Conservation (phyloP, 2,113 vertebrate species). For the Aphyosemion australe region DNA sequence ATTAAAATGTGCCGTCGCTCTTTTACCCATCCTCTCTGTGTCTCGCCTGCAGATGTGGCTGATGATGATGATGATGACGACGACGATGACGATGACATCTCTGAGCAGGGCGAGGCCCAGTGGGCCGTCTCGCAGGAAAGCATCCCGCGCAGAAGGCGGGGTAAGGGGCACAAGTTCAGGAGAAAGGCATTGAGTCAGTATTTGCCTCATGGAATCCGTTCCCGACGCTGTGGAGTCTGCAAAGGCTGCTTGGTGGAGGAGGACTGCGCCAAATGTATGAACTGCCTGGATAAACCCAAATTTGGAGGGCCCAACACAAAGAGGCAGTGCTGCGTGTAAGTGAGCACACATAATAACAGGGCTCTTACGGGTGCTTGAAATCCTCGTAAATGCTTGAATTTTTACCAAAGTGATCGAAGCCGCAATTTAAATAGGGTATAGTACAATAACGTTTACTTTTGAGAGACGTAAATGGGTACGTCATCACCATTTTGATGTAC, state of each 20-base stretch:
- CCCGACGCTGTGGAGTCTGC: constrained; percentile 84
- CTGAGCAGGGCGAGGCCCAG: constrained; percentile 60
- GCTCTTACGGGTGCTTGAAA: too few species aligned
- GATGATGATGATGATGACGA: constrained; percentile 56
- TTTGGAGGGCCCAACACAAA: constrained; percentile 92
- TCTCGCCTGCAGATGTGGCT: constrained; percentile 69
- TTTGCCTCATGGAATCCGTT: constrained; percentile 51
- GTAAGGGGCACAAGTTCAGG: constrained; percentile 46
- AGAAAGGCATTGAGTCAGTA: constrained; percentile 40
- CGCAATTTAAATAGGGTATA: too few species aligned
- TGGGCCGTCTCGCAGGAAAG: constrained; percentile 63
- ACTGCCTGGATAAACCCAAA: constrained; percentile 92
- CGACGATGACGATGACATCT: constrained; percentile 33
- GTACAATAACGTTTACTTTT: too few species aligned
- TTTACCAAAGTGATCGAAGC: too few species aligned
- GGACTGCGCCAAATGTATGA: constrained; percentile 86
- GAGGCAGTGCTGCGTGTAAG: constrained; percentile 93
- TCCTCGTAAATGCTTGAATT: too few species aligned
- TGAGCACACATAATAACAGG: constrained; percentile 18
- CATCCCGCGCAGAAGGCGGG: constrained; percentile 52
- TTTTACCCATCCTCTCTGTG: constrained; percentile 34
- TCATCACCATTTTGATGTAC: too few species aligned
- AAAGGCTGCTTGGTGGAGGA: constrained; percentile 82
- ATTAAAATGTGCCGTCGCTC: constrained; percentile 6
- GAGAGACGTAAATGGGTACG: too few species aligned